Percentiles rank a stretch among this genome's conserved stretches.
phyloP scores from a whole-genome alignment of 2,888 invertebrate species.

The Hirtodrosophila trivittata region DNA sequence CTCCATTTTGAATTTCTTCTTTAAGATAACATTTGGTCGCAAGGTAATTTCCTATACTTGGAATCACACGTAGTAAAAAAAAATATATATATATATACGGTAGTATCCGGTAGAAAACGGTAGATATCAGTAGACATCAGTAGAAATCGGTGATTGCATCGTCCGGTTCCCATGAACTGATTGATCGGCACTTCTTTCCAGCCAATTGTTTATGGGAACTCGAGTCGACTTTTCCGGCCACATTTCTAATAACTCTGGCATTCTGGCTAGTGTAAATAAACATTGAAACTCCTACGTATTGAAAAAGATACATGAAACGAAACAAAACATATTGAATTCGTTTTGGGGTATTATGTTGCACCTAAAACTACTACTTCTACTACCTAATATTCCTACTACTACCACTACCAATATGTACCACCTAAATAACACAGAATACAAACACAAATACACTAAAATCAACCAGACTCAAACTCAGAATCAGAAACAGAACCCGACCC shows the following conservation, averaged over 20 bases:
- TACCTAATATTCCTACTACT: conserved; percentile 6
- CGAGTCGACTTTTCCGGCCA: conserved; percentile 52
- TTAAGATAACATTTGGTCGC: conserved; percentile 93
- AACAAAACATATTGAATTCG: conserved; percentile 27
- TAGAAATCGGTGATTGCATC: background rate
- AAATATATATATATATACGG: background rate
- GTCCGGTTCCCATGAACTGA: conserved; percentile 7
- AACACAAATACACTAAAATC: no score
- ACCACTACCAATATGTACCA: background rate
- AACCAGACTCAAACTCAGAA: conserved; percentile 10
- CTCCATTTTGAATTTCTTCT: conserved; percentile 93
- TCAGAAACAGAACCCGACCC: conserved; percentile 1
- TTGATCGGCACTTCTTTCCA: conserved; percentile 9
- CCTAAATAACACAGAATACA: background rate
- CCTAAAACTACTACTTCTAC: conserved; percentile 21
- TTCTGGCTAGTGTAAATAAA: conserved; percentile 38
- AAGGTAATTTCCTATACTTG: conserved; percentile 86
- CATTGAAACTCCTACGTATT: conserved; percentile 9
- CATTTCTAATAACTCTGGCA: conserved; percentile 28
- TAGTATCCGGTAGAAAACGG: background rate
- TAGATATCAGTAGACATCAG: background rate
- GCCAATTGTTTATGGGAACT: conserved; percentile 43
- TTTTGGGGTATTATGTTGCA: conserved; percentile 61
- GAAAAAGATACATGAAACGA: background rate
- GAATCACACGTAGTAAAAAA: background rate